A percentile compares a stretch with the other conserved stretches of the same genome.
phyloP scores from a whole-genome alignment of 1,140 invertebrate species.

The Drosophila kepulauana region DNA sequence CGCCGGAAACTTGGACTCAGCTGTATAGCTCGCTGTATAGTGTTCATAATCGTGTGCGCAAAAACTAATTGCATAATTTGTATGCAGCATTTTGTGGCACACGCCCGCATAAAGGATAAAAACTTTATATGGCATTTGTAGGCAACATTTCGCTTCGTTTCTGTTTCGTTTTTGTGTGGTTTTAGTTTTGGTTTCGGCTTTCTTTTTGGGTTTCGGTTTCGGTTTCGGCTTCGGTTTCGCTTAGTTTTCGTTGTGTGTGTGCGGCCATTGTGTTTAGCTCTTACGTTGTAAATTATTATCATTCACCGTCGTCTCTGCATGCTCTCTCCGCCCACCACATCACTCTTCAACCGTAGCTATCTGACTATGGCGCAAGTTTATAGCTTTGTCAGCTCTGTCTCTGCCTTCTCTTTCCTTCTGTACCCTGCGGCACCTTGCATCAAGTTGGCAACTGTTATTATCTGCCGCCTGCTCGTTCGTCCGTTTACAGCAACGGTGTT shows the following conservation, averaged over 20 bases:
- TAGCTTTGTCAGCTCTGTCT: constrained; percentile 37
- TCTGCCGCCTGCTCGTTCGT: constrained; percentile 61
- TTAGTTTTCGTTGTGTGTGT: constrained; percentile 8
- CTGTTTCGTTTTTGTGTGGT: constrained; percentile 36
- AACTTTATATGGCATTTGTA: constrained; percentile 56
- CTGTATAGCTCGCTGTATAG: constrained; percentile 22
- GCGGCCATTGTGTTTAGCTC: constrained; percentile 69
- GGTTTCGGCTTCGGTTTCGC: constrained; percentile 26
- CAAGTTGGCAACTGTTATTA: constrained; percentile 77
- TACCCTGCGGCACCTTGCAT: constrained; percentile 33
- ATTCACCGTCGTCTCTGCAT: constrained; percentile 28
- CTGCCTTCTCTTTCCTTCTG: background rate
- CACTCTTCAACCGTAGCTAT: constrained; percentile 31
- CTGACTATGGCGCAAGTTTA: constrained; percentile 40
- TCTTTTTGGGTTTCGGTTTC: constrained; percentile 36
- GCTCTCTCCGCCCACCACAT: constrained; percentile 11
- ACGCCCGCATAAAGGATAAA: constrained; percentile 43
- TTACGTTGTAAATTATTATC: constrained; percentile 76
- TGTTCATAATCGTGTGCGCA: constrained; percentile 52
- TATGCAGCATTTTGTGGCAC: constrained; percentile 65
- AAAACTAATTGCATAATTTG: constrained; percentile 83
- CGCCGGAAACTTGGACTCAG: constrained; percentile 46
- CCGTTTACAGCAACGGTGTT: constrained; percentile 33
- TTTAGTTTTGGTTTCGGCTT: constrained; percentile 12
- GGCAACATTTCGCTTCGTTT: constrained; percentile 44